Percentiles rank a stretch among this genome's conserved stretches.
Conservation (phyloP, 2,888 invertebrate genomes). For the Drosophila kuntzei region DNA sequence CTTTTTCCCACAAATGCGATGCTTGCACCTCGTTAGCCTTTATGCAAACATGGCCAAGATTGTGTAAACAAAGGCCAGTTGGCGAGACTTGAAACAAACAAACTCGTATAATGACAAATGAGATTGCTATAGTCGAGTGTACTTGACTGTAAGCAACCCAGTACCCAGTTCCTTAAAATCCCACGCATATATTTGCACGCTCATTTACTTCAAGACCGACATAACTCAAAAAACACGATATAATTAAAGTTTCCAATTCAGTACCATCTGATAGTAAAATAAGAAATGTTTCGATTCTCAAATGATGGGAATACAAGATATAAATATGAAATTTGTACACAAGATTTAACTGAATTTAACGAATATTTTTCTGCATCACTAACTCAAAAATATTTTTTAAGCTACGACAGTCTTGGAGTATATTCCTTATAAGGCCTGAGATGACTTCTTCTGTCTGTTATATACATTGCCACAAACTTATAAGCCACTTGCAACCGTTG, state of each 20-base stretch:
- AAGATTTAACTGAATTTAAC: too few relatives aligned
- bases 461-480: neutral
- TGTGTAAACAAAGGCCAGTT: neutral
- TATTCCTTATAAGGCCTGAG: neutral
- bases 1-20: neutral
- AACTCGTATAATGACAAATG: neutral
- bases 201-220: too few relatives aligned
- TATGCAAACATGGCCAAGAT: neutral
- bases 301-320: too few relatives aligned
- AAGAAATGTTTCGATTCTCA: too few relatives aligned
- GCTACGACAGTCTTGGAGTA: too few relatives aligned
- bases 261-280: too few relatives aligned
- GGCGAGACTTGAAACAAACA: slow-evolving; percentile 2
- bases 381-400: too few relatives aligned
- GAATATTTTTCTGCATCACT: too few relatives aligned
- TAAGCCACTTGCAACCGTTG: neutral
- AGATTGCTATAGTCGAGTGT: neutral
- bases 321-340: too few relatives aligned
- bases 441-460: neutral
- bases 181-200: too few relatives aligned
- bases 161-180: neutral
- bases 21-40: neutral
- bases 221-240: too few relatives aligned
- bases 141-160: neutral
- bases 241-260: too few relatives aligned